Percentiles rank a stretch among this genome's conserved stretches.
Evolutionary conservation across 2,113 vertebrate genomes (phyloP).

Genomic region (Indicator maculatus): DNA sequence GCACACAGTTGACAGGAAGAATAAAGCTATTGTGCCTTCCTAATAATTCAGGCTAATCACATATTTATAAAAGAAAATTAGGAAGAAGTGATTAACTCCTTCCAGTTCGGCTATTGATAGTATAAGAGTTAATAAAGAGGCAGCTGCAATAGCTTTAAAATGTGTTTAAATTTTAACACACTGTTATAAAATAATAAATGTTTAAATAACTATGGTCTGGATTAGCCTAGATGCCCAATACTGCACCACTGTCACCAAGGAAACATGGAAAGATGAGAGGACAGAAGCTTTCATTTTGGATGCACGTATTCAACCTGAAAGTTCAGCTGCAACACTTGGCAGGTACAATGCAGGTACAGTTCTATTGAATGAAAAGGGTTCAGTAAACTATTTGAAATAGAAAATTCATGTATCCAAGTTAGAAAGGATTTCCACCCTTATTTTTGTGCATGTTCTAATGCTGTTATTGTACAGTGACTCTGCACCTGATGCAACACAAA

Average conservation of each 20-base stretch:
- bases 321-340: not conserved
- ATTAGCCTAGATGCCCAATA: conserved; percentile 6
- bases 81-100: conserved; percentile 35
- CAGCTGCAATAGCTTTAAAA: conserved; percentile 28
- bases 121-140: conserved; percentile 13
- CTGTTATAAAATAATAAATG: conserved; percentile 45
- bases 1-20: conserved; percentile 82
- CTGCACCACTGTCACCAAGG: conserved; percentile 22
- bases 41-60: conserved; percentile 81
- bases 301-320: not conserved
- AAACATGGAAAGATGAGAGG: not conserved
- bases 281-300: not conserved
- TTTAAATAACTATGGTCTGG: conserved; percentile 38
- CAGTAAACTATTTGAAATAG: not conserved
- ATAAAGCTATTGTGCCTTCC: conserved; percentile 82
- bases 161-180: conserved; percentile 47
- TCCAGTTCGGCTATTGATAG: not conserved
- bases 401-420: not conserved
- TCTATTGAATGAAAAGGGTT: not conserved
- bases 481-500: not conserved
- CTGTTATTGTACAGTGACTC: not conserved
- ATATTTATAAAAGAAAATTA: conserved; percentile 64
- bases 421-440: not conserved
- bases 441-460: not conserved
- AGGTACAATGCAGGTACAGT: not conserved